Percentiles rank a stretch among this genome's conserved stretches.
These are phyloP conservation scores for Scleropages formosus DNA, from an alignment of 2,797 vertebrate species.

Conservation along the genomic window DNA sequence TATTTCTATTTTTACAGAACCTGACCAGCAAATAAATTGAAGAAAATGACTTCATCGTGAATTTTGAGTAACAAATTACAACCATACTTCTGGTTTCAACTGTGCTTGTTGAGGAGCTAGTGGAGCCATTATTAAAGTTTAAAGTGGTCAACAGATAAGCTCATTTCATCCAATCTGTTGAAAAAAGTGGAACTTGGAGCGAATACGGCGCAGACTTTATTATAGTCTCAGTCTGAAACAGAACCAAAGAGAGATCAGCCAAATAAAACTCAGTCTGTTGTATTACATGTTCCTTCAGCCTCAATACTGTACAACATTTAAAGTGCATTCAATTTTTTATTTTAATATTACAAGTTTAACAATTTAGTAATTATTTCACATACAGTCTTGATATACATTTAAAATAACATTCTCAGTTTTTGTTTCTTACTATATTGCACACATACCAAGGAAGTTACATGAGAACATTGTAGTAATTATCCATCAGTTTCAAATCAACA, in stretches of 20 bases:
- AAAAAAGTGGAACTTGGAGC: not conserved
- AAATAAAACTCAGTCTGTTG: constrained; percentile 36
- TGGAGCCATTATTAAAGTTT: too few relatives aligned
- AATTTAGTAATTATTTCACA: constrained; percentile 54
- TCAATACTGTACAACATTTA: constrained; percentile 44
- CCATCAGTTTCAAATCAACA: constrained; percentile 30
- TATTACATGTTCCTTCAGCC: constrained; percentile 37
- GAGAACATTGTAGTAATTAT: constrained; percentile 33
- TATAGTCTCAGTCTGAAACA: constrained; percentile 37
- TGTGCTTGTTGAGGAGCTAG: too few relatives aligned
- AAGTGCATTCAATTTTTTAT: constrained; percentile 54
- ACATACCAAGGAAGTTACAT: constrained; percentile 35
- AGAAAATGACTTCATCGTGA: too few relatives aligned
- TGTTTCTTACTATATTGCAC: constrained; percentile 50
- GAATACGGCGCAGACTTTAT: constrained; percentile 38
- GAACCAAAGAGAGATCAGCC: constrained; percentile 22
- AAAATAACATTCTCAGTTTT: constrained; percentile 31
- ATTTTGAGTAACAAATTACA: too few relatives aligned
- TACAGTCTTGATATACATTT: constrained; percentile 37
- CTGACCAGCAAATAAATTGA: too few relatives aligned
- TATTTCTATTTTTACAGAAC: too few relatives aligned
- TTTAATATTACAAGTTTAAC: constrained; percentile 29
- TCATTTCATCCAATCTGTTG: too few relatives aligned
- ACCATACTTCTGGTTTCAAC: too few relatives aligned
- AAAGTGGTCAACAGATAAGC: too few relatives aligned